Percentiles rank a stretch among this genome's conserved stretches.
Conservation (phyloP, 2,113 vertebrate genomes). For the Martes martes region DNA sequence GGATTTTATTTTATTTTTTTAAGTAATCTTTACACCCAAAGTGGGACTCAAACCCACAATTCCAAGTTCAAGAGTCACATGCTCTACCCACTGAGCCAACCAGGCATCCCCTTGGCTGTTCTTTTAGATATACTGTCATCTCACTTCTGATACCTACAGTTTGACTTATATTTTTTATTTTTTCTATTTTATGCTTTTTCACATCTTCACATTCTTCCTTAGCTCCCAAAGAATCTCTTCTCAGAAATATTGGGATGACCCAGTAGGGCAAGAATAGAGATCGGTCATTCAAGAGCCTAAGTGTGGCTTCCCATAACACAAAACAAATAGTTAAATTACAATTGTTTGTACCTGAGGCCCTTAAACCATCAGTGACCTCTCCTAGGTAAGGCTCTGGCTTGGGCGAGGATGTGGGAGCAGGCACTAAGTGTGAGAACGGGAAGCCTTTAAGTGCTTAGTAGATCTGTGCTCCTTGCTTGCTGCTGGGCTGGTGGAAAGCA, state of each 20-base stretch:
- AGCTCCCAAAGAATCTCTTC: neutral
- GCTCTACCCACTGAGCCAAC: neutral
- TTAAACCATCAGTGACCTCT: neutral
- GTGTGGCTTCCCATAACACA: neutral
- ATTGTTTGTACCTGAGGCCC: neutral
- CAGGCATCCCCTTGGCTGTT: neutral
- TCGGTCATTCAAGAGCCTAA: neutral
- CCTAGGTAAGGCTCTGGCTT: neutral
- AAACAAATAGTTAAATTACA: neutral
- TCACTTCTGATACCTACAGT: neutral
- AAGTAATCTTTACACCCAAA: neutral
- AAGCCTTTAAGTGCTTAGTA: neutral
- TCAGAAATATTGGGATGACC: neutral
- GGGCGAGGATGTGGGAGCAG: neutral
- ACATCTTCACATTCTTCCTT: neutral
- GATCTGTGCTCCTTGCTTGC: constrained; percentile 8
- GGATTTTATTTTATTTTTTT: too few species aligned
- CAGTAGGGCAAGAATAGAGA: neutral
- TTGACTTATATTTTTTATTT: neutral
- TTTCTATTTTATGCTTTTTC: neutral
- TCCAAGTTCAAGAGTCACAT: neutral
- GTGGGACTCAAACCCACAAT: neutral
- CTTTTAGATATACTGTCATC: neutral
- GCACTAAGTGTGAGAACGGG: neutral
- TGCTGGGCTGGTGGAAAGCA: neutral